Evolutionary conservation across 2,888 invertebrate species (phyloP), one percentile per base, ranked within the genome.

Genomic region (Hylaea fasciaria): DNA sequence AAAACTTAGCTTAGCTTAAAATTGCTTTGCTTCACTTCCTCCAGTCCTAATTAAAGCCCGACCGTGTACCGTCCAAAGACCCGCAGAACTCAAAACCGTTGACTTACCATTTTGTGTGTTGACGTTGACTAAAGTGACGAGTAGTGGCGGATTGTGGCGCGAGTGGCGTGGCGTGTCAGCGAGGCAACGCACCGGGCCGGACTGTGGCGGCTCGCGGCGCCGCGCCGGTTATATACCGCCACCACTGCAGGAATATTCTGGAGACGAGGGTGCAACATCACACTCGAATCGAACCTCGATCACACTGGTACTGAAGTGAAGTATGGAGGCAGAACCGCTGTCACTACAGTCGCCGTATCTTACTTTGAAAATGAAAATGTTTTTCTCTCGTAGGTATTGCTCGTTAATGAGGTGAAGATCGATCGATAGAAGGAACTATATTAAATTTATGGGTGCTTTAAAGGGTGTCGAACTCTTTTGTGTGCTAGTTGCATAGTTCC

Each of bases 221-320:
- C 22, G 11, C n/a, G 13, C 40, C 46, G 68, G 68, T 75, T 83
- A 80, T 88, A 83, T 86, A 82, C 29, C 13, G n/a, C 68, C 40
- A 37, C 29, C 62, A 14, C 7, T 13, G 16, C 47, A 22, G 39
- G 45, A 50, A 51, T 86, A 86, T 86, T 87, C 87, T 83, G 85
- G 66, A 12, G 8, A 41, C 17, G 9, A 52, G 47, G 50, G 40
- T 50, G 11, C 13, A 32, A 28, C 13, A n/a, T 37, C n/a, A 35
- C 4, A 37, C 37, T 54, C 16, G 32, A 10, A 32, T 32, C 32
- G 32, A 32, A 32, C 10, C 32, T 32, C 1, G 9, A 32, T 32
- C 10, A 7, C 1, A 7, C 32, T 2, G 32, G 22, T 5, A 22
- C 22, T 3, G 5, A 22, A 22, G 3, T 22, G 22, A 5, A 22